Conservation (phyloP, 2,797 vertebrate species). For the Erpetoichthys calabaricus region DNA sequence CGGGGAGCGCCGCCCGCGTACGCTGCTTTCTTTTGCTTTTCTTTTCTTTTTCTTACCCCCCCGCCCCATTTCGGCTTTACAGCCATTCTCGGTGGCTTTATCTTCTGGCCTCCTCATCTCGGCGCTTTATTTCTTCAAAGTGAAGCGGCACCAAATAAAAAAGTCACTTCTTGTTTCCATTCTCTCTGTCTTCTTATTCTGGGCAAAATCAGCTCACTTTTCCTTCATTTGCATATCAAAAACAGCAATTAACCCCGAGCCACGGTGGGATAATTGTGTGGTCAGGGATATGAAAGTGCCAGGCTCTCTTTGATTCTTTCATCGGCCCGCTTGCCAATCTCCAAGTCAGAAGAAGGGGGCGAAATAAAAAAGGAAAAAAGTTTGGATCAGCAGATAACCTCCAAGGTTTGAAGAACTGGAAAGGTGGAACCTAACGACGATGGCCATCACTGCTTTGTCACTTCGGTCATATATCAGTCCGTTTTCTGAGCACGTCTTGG, state of each 20-base stretch:
- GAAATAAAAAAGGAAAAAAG: too few species aligned
- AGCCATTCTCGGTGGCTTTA: slow-evolving; percentile 63
- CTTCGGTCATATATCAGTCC: too few species aligned
- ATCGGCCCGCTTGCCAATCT: not conserved
- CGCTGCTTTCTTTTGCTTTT: too few species aligned
- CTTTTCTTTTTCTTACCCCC: slow-evolving; percentile 44
- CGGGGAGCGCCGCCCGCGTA: slow-evolving; percentile 46
- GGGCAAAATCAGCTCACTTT: slow-evolving; percentile 64
- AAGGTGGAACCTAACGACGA: too few species aligned
- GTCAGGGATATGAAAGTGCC: not conserved
- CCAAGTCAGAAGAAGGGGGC: too few species aligned
- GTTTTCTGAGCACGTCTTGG: too few species aligned
- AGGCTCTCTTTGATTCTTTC: not conserved
- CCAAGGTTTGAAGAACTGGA: too few species aligned
- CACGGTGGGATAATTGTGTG: slow-evolving; percentile 23
- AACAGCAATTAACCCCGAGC: slow-evolving; percentile 54
- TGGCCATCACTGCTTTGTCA: too few species aligned
- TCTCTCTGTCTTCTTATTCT: slow-evolving; percentile 23
- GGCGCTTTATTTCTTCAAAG: not conserved
- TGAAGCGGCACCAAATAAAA: slow-evolving; percentile 31
- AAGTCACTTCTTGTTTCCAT: slow-evolving; percentile 45
- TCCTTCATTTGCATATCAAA: slow-evolving; percentile 61
- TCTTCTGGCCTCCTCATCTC: slow-evolving; percentile 44
- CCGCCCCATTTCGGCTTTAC: slow-evolving; percentile 63
- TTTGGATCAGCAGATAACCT: too few species aligned